Conservation (phyloP, 53 echinoderm and acorn worm species). For the Stichopus horrens region DNA sequence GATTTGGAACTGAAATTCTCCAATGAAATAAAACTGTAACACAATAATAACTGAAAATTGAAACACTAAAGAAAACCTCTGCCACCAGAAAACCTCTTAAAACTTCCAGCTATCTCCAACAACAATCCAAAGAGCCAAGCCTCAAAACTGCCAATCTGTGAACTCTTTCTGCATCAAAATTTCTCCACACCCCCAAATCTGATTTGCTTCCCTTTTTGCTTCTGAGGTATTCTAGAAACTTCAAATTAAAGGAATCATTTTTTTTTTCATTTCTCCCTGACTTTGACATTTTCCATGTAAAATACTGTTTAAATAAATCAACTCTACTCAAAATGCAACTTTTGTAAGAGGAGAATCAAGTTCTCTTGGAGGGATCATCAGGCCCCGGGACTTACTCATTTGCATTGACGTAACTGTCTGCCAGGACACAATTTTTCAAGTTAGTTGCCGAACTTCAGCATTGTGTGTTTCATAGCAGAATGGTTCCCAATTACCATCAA, state of each 20-base stretch:
- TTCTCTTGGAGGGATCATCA: background rate
- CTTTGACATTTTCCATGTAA: background rate
- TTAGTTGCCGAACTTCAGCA: background rate
- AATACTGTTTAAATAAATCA: background rate
- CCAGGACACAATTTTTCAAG: background rate
- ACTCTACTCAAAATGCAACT: background rate
- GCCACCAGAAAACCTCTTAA: too few species aligned
- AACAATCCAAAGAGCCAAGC: background rate
- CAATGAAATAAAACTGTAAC: too few species aligned
- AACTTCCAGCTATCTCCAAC: too few species aligned
- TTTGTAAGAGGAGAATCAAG: background rate
- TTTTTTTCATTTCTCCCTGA: background rate
- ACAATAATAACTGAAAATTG: too few species aligned
- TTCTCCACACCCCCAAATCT: background rate
- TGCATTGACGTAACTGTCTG: conserved; percentile 34
- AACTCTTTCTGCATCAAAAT: background rate
- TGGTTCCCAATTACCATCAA: background rate
- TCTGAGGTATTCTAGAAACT: background rate
- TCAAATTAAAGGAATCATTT: background rate
- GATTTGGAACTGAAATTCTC: too few species aligned
- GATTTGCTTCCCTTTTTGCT: background rate
- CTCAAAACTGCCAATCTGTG: background rate
- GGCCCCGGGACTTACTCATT: background rate
- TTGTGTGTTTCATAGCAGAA: background rate
- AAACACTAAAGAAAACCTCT: too few species aligned